Conservation (phyloP, 2,888 invertebrate genomes). For the Gisinianus flammeolus region DNA sequence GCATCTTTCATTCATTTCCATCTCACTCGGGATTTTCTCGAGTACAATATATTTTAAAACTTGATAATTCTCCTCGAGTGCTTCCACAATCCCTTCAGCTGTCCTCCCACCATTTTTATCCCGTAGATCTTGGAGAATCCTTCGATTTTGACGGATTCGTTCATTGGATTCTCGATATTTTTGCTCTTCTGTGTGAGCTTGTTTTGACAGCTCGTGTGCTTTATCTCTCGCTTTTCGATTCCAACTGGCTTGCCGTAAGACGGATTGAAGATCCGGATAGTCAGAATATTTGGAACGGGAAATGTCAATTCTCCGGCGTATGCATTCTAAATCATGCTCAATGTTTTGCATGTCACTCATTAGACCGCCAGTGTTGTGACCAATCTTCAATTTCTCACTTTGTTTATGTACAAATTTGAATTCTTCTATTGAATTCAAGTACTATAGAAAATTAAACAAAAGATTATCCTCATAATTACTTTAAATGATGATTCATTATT, state of each 20-base stretch:
- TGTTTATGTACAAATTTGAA: constrained; percentile 29
- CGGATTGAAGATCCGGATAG: constrained; percentile 2
- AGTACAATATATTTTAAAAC: constrained; percentile 27
- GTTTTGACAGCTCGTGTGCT: constrained; percentile 21
- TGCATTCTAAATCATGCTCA: constrained; percentile 37
- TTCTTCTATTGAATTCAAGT: constrained; percentile 27
- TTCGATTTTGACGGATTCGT: constrained; percentile 1
- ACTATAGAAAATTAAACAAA: constrained; percentile 8
- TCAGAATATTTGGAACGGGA: constrained; percentile 16
- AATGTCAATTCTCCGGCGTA: constrained; percentile 30
- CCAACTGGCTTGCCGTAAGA: constrained; percentile 11
- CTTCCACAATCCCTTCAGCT: constrained; percentile 23
- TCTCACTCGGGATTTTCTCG: constrained; percentile 31
- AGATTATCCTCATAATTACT: too few relatives aligned
- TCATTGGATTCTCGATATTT: constrained; percentile 19
- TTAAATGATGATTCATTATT: not conserved
- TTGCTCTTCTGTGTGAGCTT: constrained; percentile 25
- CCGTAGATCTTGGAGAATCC: constrained; percentile 19
- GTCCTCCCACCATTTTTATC: constrained; percentile 23
- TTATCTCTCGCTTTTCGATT: constrained; percentile 33
- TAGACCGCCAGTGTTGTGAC: constrained; percentile 13
- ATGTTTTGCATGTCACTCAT: constrained; percentile 36
- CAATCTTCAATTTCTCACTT: constrained; percentile 23
- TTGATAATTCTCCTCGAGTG: constrained; percentile 27
- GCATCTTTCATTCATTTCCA: constrained; percentile 18